Base-by-base conservation (phyloP, 1,140 invertebrate species). In the Drosophila grimshawi region DNA sequence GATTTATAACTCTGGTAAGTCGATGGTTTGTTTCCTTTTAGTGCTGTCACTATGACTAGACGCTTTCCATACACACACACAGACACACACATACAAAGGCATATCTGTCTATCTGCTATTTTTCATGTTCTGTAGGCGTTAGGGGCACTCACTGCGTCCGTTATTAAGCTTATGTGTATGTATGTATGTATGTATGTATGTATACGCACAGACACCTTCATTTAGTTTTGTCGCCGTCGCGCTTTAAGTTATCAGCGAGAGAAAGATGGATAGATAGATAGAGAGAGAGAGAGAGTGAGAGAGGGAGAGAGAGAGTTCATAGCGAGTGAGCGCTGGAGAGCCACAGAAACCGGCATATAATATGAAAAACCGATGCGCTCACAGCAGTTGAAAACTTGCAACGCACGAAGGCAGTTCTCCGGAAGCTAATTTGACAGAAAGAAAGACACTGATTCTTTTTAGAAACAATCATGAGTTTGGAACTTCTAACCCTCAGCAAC, bases 1-100 rank as follows among this genome's bases (percentile, higher is more conserved):
- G 95, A 59, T 93, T 95, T 27, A 76, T 81, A 30, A 95, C 94
- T 64, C 93, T 93, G 92, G 95, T 95, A 91, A 92, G 91, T 85
- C 41, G 19, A 6, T 5, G 29, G 27, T 33, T 45, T 10, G 19
- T 46, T 30, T 33, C 7, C 41, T 2, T 33, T 64, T 48, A 5
- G 5, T 29, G 6, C 27, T 56, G 71, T 74, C 71, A 74, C 57
- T 62, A 19, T 74, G 71, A 74, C 66, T 43, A 7, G 27, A 52
- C 66, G 29, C 3, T 63, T 74, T 74, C 46, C 27, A 57, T 30
- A 29, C 55, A 27, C 2, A 46, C 11, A 41, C 48, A 30, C 37
- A 52, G 2, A 59, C 19, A 8, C 4, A 29, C 30, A 61, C 3
- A 37, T n/a, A 35, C 46, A 41, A 19, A 41, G 4, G 19, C 19